These are phyloP conservation scores for Polyploca ridens DNA, from an alignment of 2,888 invertebrate species.

Conservation along the genomic window DNA sequence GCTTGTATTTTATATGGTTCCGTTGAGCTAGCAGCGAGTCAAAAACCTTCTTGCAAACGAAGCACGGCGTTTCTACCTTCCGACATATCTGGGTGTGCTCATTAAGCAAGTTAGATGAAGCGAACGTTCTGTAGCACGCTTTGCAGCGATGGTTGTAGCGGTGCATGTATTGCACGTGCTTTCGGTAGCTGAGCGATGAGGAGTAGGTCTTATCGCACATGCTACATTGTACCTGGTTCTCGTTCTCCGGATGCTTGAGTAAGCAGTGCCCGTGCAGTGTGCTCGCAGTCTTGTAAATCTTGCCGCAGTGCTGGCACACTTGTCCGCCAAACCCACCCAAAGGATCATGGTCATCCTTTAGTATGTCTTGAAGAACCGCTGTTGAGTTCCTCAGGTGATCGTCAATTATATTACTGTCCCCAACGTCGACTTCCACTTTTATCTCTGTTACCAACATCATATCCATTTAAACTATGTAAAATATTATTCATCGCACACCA, in stretches of 20 bases:
- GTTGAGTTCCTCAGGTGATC: slow-evolving; percentile 58
- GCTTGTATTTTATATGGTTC: slow-evolving; percentile 65
- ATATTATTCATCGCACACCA: not conserved
- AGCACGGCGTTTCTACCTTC: slow-evolving; percentile 51
- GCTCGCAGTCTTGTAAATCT: slow-evolving; percentile 58
- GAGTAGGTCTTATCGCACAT: slow-evolving; percentile 63
- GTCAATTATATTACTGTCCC: slow-evolving; percentile 49
- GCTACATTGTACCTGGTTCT: slow-evolving; percentile 47
- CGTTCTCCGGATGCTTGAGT: slow-evolving; percentile 59
- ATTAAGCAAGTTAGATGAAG: slow-evolving; percentile 38
- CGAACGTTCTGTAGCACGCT: slow-evolving; percentile 60
- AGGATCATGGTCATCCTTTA: slow-evolving; percentile 31
- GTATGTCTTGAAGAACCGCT: slow-evolving; percentile 54
- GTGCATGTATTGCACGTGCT: slow-evolving; percentile 68
- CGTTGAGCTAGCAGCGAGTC: slow-evolving; percentile 53
- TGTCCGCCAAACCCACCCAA: slow-evolving; percentile 41
- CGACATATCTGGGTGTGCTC: slow-evolving; percentile 48
- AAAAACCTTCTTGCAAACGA: slow-evolving; percentile 55
- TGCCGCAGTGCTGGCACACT: slow-evolving; percentile 71
- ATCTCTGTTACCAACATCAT: slow-evolving; percentile 29
- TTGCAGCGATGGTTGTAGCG: slow-evolving; percentile 54
- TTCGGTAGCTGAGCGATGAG: slow-evolving; percentile 61
- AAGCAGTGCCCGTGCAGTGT: slow-evolving; percentile 59
- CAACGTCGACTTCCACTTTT: slow-evolving; percentile 49
- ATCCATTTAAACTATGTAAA: slow-evolving; percentile 11